These are phyloP conservation scores for Psittacula derbiana DNA, from an alignment of 2,797 vertebrate genomes.

Conservation along the genomic window DNA sequence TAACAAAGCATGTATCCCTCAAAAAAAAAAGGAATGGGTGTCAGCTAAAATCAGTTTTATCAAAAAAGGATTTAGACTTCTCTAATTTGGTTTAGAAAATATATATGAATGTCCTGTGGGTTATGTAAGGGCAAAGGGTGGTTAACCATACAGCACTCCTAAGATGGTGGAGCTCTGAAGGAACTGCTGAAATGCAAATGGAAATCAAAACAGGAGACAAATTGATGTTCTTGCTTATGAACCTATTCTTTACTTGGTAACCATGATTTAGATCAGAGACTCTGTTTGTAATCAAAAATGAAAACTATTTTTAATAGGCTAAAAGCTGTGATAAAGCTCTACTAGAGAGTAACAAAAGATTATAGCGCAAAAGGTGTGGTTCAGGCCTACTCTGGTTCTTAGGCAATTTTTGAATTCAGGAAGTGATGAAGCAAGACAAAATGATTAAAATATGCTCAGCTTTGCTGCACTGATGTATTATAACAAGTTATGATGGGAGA, in stretches of 20 bases:
- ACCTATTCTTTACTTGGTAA: neutral
- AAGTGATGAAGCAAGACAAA: neutral
- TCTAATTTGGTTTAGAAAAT: neutral
- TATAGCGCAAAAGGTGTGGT: neutral
- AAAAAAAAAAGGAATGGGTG: neutral
- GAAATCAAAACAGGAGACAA: neutral
- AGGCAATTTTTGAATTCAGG: neutral
- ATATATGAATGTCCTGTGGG: accelerated
- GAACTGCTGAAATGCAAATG: neutral
- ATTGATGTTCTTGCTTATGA: neutral
- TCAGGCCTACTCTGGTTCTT: neutral
- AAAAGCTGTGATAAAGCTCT: neutral
- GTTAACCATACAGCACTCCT: neutral
- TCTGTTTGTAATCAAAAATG: neutral
- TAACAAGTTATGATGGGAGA: neutral
- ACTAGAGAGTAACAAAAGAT: neutral
- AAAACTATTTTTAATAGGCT: neutral
- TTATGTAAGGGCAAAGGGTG: neutral
- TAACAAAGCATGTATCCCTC: neutral
- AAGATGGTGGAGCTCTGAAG: neutral
- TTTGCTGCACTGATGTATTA: neutral
- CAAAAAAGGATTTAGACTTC: neutral
- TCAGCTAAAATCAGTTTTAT: neutral
- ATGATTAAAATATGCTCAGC: neutral
- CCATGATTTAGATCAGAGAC: neutral